Percentiles rank a stretch among this genome's conserved stretches.
Conservation (phyloP, 2,888 invertebrate genomes). For the Sisyra nigra region DNA sequence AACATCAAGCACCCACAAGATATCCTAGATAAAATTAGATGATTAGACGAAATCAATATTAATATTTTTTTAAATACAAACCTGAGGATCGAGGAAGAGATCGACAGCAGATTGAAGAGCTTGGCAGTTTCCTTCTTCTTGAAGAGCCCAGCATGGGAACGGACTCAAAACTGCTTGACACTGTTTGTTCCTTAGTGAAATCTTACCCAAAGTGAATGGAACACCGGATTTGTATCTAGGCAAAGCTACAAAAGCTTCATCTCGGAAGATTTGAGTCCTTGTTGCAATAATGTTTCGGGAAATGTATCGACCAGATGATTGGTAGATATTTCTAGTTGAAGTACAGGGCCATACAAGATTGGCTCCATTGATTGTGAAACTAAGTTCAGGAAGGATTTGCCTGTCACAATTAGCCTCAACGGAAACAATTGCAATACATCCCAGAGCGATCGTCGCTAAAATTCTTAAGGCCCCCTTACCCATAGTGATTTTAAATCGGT, state of each 20-base stretch:
- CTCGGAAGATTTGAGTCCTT: constrained; percentile 38
- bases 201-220: constrained; percentile 39
- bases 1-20: constrained; percentile 42
- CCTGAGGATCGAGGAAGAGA: constrained; percentile 39
- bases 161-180: constrained; percentile 37
- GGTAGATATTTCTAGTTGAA: constrained; percentile 38
- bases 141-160: constrained; percentile 50
- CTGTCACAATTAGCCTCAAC: constrained; percentile 9
- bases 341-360: constrained; percentile 37
- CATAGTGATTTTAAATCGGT: no score
- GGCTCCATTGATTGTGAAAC: constrained; percentile 26
- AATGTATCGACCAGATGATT: constrained; percentile 36
- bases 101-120: constrained; percentile 55
- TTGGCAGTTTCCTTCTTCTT: constrained; percentile 52
- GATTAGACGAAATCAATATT: constrained; percentile 4
- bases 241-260: constrained; percentile 38
- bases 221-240: constrained; percentile 44
- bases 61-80: constrained; percentile 18
- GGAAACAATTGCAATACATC: no score
- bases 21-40: constrained; percentile 21
- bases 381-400: constrained; percentile 19
- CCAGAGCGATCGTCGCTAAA: no score
- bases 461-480: no score
- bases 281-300: constrained; percentile 43
- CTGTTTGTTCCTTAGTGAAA: constrained; percentile 31